phyloP scores from a whole-genome alignment of 2,113 vertebrate species.

The Paramisgurnus dabryanus region DNA sequence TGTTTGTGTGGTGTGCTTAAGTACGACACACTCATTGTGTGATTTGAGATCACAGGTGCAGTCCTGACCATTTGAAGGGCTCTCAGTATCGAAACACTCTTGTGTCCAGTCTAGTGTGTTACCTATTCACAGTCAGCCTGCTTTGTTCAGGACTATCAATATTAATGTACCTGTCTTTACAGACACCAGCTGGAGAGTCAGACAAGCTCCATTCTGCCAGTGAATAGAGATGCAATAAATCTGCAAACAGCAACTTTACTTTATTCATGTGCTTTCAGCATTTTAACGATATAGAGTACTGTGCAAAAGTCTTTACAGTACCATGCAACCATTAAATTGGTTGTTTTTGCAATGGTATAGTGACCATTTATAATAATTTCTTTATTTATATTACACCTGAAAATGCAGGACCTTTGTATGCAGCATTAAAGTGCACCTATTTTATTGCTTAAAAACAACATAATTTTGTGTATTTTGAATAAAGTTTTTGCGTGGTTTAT shows the following conservation, averaged over 20 bases:
- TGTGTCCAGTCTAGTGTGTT: slow-evolving; percentile 16
- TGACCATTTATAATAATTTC: no score
- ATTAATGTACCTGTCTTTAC: slow-evolving; percentile 49
- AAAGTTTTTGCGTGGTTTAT: no score
- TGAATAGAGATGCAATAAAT: slow-evolving; percentile 34
- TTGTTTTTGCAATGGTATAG: no score
- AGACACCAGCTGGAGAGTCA: slow-evolving; percentile 44
- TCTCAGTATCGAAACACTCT: slow-evolving; percentile 32
- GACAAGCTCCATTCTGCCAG: slow-evolving; percentile 38
- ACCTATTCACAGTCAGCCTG: slow-evolving; percentile 40
- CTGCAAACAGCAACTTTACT: slow-evolving; percentile 21
- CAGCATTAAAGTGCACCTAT: no score
- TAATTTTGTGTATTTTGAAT: no score
- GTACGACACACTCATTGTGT: background rate
- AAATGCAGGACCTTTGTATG: no score
- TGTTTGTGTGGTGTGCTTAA: background rate
- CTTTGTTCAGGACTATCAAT: slow-evolving; percentile 35
- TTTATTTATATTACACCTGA: no score
- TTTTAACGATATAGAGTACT: background rate
- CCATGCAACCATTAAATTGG: no score
- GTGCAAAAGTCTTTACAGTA: no score
- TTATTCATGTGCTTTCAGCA: background rate
- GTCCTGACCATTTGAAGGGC: slow-evolving; percentile 20
- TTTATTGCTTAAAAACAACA: no score
- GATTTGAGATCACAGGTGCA: slow-evolving; percentile 13